phyloP scores from a whole-genome alignment of 2,888 invertebrate genomes.

The Troilus luridus region DNA sequence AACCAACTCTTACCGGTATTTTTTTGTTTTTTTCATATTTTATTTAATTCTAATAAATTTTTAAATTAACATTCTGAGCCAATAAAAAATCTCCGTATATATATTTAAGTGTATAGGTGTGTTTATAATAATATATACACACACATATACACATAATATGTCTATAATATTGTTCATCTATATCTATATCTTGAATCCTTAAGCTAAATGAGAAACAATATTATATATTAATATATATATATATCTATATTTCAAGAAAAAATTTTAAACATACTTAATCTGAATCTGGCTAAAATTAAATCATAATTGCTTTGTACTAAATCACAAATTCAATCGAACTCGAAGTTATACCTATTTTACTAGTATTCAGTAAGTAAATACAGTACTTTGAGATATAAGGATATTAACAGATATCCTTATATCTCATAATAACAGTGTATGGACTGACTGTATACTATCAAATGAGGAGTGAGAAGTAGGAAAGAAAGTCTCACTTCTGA shows the following conservation, averaged over 20 bases:
- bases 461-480: slow-evolving; percentile 36
- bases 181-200: slow-evolving; percentile 33
- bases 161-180: slow-evolving; percentile 48
- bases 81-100: slow-evolving; percentile 37
- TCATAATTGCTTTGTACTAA: slow-evolving; percentile 51
- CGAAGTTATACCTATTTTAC: slow-evolving; percentile 24
- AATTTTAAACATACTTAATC: slow-evolving; percentile 13
- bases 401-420: background rate
- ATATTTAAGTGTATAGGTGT: background rate
- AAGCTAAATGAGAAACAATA: slow-evolving; percentile 49
- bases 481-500: background rate
- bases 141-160: background rate
- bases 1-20: slow-evolving; percentile 42
- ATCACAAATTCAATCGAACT: slow-evolving; percentile 51
- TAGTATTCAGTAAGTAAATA: background rate
- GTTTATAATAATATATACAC: background rate
- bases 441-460: slow-evolving; percentile 10
- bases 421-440: too few species aligned
- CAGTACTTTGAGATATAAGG: background rate
- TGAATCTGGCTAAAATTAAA: slow-evolving; percentile 39
- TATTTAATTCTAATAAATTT: background rate
- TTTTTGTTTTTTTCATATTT: slow-evolving; percentile 1
- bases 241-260: background rate
- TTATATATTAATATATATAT: slow-evolving; percentile 22
- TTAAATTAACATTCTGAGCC: slow-evolving; percentile 50